phyloP scores from a whole-genome alignment of 2,797 vertebrate genomes.

The Mallotus villosus region DNA sequence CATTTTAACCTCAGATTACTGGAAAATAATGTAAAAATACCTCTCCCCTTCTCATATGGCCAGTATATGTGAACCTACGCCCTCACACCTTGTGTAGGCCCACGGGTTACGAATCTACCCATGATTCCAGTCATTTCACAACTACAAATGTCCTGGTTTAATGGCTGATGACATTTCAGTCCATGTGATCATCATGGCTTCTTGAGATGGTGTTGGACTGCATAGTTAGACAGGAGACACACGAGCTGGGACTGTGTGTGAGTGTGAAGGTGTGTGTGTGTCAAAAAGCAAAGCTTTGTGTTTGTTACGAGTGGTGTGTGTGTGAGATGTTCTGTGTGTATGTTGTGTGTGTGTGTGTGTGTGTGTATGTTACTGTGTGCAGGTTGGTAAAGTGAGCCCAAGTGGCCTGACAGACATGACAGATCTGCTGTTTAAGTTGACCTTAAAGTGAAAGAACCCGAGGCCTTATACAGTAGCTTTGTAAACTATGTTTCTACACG shows the following conservation, averaged over 20 bases:
- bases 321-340: neutral
- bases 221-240: conserved; percentile 21
- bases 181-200: neutral
- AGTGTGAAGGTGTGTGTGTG: conserved; percentile 60
- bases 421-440: conserved; percentile 15
- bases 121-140: neutral
- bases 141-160: neutral
- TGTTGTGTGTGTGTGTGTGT: conserved; percentile 9
- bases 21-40: conserved; percentile 34
- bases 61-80: conserved; percentile 10
- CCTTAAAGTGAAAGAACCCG: conserved; percentile 7
- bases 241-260: conserved; percentile 39
- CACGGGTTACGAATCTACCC: neutral
- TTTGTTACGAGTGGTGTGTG: neutral
- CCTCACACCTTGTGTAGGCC: neutral
- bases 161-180: neutral
- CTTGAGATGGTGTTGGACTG: neutral
- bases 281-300: conserved; percentile 41
- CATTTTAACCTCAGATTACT: conserved; percentile 61
- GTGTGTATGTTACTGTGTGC: conserved; percentile 51
- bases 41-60: conserved; percentile 5
- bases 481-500: too few relatives aligned
- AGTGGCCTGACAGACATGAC: conserved; percentile 45
- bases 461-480: conserved; percentile 15
- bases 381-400: conserved; percentile 25